Percentiles rank a stretch among this genome's conserved stretches.
Conservation (phyloP, 2,113 vertebrate genomes). For the Dendrocopos noguchii region DNA sequence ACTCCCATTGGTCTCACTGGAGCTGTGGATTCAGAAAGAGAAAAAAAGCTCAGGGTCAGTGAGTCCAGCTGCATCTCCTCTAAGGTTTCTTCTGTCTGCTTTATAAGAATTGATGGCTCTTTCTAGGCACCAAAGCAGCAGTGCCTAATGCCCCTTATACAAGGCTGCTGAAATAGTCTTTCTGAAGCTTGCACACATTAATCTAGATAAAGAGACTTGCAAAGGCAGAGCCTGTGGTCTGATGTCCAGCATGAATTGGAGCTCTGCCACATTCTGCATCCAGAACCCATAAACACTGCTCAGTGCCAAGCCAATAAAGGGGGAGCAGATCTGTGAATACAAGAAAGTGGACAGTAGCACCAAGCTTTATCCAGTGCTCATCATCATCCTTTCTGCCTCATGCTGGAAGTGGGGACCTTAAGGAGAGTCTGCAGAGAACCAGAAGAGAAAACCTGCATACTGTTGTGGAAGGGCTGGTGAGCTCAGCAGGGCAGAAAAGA, state of each 20-base stretch:
- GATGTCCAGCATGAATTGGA: not conserved
- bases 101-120: slow-evolving; percentile 17
- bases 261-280: not conserved
- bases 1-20: not conserved
- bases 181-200: slow-evolving; percentile 33
- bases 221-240: not conserved
- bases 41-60: not conserved
- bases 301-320: not conserved
- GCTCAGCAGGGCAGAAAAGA: not conserved
- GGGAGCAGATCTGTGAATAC: not conserved
- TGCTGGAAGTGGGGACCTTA: not conserved
- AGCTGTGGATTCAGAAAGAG: not conserved
- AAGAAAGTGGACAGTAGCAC: not conserved
- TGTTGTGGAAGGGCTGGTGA: not conserved
- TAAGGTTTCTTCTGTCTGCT: not conserved
- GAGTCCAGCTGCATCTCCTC: not conserved
- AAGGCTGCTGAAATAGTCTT: slow-evolving; percentile 17
- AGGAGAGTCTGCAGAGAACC: not conserved
- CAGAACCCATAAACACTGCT: not conserved
- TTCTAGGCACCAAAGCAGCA: slow-evolving; percentile 6
- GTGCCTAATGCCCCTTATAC: not conserved
- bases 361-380: not conserved
- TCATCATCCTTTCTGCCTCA: not conserved
- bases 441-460: not conserved
- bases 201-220: not conserved